Evolutionary conservation across 1,140 invertebrate genomes (phyloP).

Genomic region (Trichogramma pretiosum): DNA sequence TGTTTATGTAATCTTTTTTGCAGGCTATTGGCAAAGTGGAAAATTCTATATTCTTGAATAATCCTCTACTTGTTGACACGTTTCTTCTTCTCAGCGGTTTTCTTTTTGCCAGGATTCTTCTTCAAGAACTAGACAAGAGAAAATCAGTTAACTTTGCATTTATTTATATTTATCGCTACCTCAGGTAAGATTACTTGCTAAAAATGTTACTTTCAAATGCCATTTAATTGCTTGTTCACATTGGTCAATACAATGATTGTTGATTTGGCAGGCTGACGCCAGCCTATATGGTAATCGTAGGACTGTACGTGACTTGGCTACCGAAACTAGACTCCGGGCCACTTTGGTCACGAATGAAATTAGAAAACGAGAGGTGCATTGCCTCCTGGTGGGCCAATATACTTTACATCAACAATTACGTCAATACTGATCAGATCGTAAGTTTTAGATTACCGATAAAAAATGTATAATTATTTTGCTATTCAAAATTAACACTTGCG

Average conservation of each 20-base stretch:
- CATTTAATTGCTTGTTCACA: too few species aligned
- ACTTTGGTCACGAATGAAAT: conserved; percentile 52
- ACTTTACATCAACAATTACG: conserved; percentile 78
- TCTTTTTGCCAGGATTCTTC: conserved; percentile 53
- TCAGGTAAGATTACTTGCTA: too few species aligned
- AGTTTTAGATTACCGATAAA: too few species aligned
- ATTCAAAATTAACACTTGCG: neutral
- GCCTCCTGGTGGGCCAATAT: conserved; percentile 77
- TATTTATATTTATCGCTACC: conserved; percentile 55
- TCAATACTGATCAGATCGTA: conserved; percentile 57
- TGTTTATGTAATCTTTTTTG: conserved; percentile 14
- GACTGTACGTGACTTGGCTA: conserved; percentile 61
- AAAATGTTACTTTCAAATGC: too few species aligned
- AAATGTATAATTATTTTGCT: too few species aligned
- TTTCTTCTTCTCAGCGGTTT: conserved; percentile 63
- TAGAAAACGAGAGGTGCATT: conserved; percentile 57
- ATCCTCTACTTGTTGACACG: conserved; percentile 57
- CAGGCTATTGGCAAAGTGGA: conserved; percentile 32
- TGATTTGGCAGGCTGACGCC: conserved; percentile 54
- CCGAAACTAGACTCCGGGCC: conserved; percentile 57
- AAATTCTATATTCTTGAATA: conserved; percentile 52
- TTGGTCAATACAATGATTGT: too few species aligned
- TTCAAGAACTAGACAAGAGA: conserved; percentile 60
- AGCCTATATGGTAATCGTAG: conserved; percentile 57
- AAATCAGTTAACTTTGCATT: conserved; percentile 53